phyloP scores from a whole-genome alignment of 92 coral and sea anemone genomes.

The Actinernus sp. region DNA sequence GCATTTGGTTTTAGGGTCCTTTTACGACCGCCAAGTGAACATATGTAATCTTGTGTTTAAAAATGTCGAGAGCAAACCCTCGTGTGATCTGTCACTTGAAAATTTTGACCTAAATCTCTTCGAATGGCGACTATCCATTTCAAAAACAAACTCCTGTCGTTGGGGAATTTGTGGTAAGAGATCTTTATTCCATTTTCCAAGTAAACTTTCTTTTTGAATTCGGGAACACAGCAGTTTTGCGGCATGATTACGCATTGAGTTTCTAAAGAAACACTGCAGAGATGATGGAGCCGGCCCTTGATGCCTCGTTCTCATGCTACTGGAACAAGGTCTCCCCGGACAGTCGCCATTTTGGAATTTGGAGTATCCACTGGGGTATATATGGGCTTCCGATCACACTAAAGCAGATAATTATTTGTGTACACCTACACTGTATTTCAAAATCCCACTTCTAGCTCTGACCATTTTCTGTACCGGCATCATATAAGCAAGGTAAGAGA shows the following conservation, averaged over 20 bases:
- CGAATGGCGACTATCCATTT: slow-evolving; percentile 72
- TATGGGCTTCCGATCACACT: no score
- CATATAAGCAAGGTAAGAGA: no score
- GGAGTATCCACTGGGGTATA: no score
- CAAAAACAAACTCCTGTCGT: slow-evolving; percentile 30
- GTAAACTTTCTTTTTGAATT: slow-evolving; percentile 60
- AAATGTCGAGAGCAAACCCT: slow-evolving; percentile 76
- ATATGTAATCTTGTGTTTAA: slow-evolving; percentile 24
- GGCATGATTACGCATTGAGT: slow-evolving; percentile 28
- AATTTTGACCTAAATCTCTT: slow-evolving; percentile 62
- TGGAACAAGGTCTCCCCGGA: neutral
- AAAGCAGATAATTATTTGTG: no score
- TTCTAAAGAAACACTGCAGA: slow-evolving; percentile 2
- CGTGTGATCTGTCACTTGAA: slow-evolving; percentile 45
- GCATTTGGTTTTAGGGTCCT: slow-evolving; percentile 13
- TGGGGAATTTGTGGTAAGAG: slow-evolving; percentile 60
- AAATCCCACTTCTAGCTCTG: no score
- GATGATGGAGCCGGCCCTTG: slow-evolving; percentile 11
- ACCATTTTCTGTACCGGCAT: no score
- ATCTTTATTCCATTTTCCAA: slow-evolving; percentile 52
- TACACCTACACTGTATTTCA: no score
- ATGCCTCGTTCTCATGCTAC: slow-evolving; percentile 6
- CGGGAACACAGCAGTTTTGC: slow-evolving; percentile 75
- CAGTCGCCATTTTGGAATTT: slow-evolving; percentile 1
- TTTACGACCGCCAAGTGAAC: slow-evolving; percentile 38